Evolutionary conservation across 2,113 vertebrate species (phyloP).

Genomic region (Ophthalmolycus amberensis): DNA sequence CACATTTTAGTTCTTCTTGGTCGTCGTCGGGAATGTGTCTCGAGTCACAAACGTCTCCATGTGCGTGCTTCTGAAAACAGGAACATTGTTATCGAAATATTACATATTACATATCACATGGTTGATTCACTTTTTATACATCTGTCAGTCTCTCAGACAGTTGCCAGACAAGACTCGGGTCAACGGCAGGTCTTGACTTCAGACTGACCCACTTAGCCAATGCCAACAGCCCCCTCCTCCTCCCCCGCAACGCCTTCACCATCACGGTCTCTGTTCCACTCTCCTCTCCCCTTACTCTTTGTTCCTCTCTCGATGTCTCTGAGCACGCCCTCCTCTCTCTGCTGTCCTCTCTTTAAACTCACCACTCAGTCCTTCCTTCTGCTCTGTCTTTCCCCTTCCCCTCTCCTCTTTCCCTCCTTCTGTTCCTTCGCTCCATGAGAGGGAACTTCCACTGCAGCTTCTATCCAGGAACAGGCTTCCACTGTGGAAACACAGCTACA

Average conservation of each 20-base stretch:
- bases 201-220: slow-evolving; percentile 35
- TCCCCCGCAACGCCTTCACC: background rate
- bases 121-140: background rate
- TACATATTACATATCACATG: too few relatives aligned
- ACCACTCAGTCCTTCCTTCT: slow-evolving; percentile 70
- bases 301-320: slow-evolving; percentile 24
- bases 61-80: background rate
- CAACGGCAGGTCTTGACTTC: slow-evolving; percentile 49
- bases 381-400: slow-evolving; percentile 60
- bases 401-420: slow-evolving; percentile 49
- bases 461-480: slow-evolving; percentile 77
- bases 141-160: slow-evolving; percentile 12
- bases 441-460: slow-evolving; percentile 75
- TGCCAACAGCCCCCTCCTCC: slow-evolving; percentile 16
- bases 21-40: background rate
- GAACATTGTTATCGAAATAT: background rate
- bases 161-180: slow-evolving; percentile 46
- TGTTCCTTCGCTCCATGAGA: slow-evolving; percentile 71
- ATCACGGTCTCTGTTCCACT: slow-evolving; percentile 29
- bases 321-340: slow-evolving; percentile 19
- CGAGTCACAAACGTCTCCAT: background rate
- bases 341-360: slow-evolving; percentile 69
- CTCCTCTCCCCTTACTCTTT: slow-evolving; percentile 14
- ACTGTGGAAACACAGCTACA: slow-evolving; percentile 77
- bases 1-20: background rate